Base-by-base conservation (phyloP, 2,888 invertebrate species). In the Cheilosia soror region DNA sequence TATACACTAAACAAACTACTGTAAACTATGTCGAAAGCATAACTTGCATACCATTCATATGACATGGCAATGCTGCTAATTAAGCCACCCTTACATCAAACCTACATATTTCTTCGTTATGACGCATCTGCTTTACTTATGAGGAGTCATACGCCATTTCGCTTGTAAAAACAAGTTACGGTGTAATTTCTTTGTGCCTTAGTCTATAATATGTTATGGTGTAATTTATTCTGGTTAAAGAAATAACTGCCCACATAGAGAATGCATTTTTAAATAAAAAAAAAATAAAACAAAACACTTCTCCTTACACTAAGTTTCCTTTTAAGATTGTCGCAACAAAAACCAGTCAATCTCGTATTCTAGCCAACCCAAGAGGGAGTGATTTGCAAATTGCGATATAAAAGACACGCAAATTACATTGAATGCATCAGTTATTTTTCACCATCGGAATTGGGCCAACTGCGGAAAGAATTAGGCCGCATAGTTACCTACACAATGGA, bases 291-390 rank as follows among this genome's bases (percentile, higher is more conserved):
- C 47, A 20, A 40, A 51, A 7, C 20, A 49, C 53, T 72, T 72
- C 42, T 55, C 15, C 42, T 40, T 25, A 33, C 11, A 15, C 15
- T 40, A 7, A 29, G 31, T 53, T 49, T 62, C 13, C n/a, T 76
- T 68, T 40, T 33, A 15, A 66, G 71, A 37, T 44, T 47, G 66
- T 60, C 66, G 47, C 79, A 66, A 40, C 53, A 66, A 53, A 66
- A 80, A 80, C 80, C 65, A 53, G 80, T 73, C 47, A 37, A 15
- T 53, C 60, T 11, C n/a, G 79, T 66, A 66, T 58, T 44, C n/a
- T 5, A 53, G 4, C 2, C n/a, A 47, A 77, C 40, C n/a, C 37
- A 37, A 7, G 47, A 3, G 20, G 7, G 47, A 7, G 15, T 47
- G 47, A 20, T 15, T 47, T 20, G 47, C 47, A 47, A 15, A 15